Evolutionary conservation across 1,140 invertebrate genomes (phyloP).

Genomic region (Asobara japonica): DNA sequence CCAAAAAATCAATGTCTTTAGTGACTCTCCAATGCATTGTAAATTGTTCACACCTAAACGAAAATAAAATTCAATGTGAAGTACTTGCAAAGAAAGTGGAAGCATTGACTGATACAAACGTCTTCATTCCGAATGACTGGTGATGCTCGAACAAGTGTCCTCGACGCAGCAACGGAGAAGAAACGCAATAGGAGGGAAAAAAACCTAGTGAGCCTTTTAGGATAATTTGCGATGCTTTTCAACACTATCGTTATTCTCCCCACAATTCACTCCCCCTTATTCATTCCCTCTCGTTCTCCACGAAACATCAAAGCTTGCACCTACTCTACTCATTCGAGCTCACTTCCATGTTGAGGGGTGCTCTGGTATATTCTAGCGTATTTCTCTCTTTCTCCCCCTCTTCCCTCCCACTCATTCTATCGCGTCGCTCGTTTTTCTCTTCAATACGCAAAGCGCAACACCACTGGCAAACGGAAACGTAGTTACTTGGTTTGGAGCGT

Average conservation of each 20-base stretch:
- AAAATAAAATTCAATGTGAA: neutral
- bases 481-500: constrained; percentile 14
- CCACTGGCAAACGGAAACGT: constrained; percentile 1
- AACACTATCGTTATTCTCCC: constrained; percentile 8
- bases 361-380: neutral
- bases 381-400: neutral
- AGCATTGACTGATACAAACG: neutral
- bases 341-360: constrained; percentile 1
- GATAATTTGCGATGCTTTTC: constrained; percentile 20
- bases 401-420: neutral
- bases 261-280: neutral
- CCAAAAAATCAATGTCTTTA: no score
- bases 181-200: neutral
- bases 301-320: constrained; percentile 16
- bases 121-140: neutral
- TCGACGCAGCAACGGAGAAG: neutral
- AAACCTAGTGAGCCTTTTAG: constrained; percentile 17
- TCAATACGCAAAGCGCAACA: constrained; percentile 17
- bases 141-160: neutral
- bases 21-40: neutral
- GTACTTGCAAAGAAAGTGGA: neutral
- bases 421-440: neutral
- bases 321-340: neutral
- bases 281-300: neutral
- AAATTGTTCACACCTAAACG: neutral